Evolutionary conservation across 2,113 vertebrate genomes (phyloP).

Genomic region (Scomber japonicus): DNA sequence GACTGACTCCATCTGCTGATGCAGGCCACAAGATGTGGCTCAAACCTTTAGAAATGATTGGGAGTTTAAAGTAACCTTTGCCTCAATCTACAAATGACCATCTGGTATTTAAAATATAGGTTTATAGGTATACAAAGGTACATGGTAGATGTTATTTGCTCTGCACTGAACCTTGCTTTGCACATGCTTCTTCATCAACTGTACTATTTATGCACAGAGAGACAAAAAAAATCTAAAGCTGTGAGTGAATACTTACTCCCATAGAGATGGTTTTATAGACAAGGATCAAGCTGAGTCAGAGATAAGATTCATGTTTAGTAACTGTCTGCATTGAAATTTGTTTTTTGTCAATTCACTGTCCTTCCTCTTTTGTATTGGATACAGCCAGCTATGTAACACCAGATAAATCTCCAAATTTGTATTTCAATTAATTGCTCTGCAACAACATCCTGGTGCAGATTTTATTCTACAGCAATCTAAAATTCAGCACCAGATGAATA

Average conservation of each 20-base stretch:
- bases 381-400: conserved; percentile 50
- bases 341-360: conserved; percentile 32
- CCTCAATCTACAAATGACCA: conserved; percentile 38
- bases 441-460: conserved; percentile 12
- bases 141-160: conserved; percentile 54
- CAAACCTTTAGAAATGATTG: background rate
- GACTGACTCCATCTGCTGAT: no score
- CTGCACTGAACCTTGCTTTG: conserved; percentile 71
- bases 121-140: conserved; percentile 32
- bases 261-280: conserved; percentile 50
- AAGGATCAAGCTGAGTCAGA: conserved; percentile 48
- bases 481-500: conserved; percentile 13
- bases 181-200: conserved; percentile 72
- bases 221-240: conserved; percentile 58
- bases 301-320: conserved; percentile 36
- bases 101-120: conserved; percentile 19
- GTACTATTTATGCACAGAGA: conserved; percentile 75
- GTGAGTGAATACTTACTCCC: conserved; percentile 60
- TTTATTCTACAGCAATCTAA: conserved; percentile 1
- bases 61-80: background rate
- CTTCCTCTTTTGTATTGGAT: conserved; percentile 37
- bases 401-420: conserved; percentile 42
- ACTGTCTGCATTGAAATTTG: conserved; percentile 36
- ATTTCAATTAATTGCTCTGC: conserved; percentile 32
- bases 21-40: background rate